Evolutionary conservation across 2,797 vertebrate genomes (phyloP), one percentile per base, ranked within the genome.

Genomic region (Adrianichthys oophorus): DNA sequence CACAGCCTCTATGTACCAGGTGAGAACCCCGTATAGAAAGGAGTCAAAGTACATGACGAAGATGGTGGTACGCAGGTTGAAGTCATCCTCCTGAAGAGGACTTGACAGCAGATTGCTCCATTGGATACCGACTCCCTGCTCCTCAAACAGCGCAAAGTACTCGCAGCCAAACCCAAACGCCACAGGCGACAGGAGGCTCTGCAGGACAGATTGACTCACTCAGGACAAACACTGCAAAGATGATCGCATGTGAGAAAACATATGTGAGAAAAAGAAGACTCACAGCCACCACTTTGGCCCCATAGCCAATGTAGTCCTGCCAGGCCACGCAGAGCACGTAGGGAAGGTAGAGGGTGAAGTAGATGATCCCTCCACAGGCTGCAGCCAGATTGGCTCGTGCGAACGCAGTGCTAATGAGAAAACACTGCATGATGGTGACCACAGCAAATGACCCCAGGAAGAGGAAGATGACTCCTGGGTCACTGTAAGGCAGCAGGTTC

Each of bases 131-230:
- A 96, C 87, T 1, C 97, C 97, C 62, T 99, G 97, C 85, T 99
- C 97, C 83, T 99, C 97, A 0, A 97, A 97, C 55, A 97, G 90
- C 0, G 97, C 93, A 0, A 99, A 95, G 84, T 97, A 96, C 75
- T 98, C 96, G 0, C 95, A 98, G 74, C 97, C 97, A 0, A 97
- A 99, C 17, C 96, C 96, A 26, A 99, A 99, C 0, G 97, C 96
- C 59, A 99, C 97, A 0, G 97, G 96, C 45, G 97, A 99, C 67
- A 99, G 81, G 60, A 98, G 85, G 71, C 95, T 98, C 97, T 99
- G 82, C 4, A 1, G 10, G 46, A 49, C 3, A 17, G 10, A 17
- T 41, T 3, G 76, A 72, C 42, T 53, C 13, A 5, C 1, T 40
- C 12, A 0, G 18, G 26, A 60, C 55, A 60, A 56, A 56, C 4